Evolutionary conservation across 2,797 vertebrate genomes (phyloP), one percentile per base, ranked within the genome.

Genomic region (Rhyacichthys aspro): DNA sequence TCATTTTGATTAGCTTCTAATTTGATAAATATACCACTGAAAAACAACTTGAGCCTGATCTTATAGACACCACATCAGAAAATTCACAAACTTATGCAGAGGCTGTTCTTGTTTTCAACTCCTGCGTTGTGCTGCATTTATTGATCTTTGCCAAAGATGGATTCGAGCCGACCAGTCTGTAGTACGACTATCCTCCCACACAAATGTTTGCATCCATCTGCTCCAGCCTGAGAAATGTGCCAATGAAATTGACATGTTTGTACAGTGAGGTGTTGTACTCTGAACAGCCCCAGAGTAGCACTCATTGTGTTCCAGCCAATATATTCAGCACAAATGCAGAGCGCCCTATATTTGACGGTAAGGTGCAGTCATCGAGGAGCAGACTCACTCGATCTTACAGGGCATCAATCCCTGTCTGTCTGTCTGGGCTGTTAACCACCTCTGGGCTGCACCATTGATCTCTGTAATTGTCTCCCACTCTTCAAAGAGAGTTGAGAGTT

Each of bases 381-480:
- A 63, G 50, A 59, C 63, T 80, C 70, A 58, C 60, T 48, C 56
- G 63, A 78, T 83, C 81, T 78, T 71, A 68, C 47, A 44, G 67
- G 59, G 70, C 85, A 83, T 88, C 84, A 87, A 81, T 86, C 82
- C 81, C 76, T 79, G 82, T 82, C 86, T 86, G 82, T 84, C 81
- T 80, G 85, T 83, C 84, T 81, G 58, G 82, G 86, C 82, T 84
- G 84, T 87, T 88, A 88, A 88, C 86, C 85, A 88, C 82, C 86
- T 86, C 79, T 82, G 84, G 86, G 85, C 79, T 86, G 88, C 84
- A 83, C 85, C 87, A 87, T 79, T 90, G 87, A 88, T 88, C 88
- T 85, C 67, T 23, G 74, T 90, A 88, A 91, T 90, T 87, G 84
- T 89, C 86, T 88, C 70, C 65, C 74, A 76, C 81, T 88, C 87